These are phyloP conservation scores for Xylota segnis DNA, from an alignment of 2,888 invertebrate genomes.

Conservation along the genomic window DNA sequence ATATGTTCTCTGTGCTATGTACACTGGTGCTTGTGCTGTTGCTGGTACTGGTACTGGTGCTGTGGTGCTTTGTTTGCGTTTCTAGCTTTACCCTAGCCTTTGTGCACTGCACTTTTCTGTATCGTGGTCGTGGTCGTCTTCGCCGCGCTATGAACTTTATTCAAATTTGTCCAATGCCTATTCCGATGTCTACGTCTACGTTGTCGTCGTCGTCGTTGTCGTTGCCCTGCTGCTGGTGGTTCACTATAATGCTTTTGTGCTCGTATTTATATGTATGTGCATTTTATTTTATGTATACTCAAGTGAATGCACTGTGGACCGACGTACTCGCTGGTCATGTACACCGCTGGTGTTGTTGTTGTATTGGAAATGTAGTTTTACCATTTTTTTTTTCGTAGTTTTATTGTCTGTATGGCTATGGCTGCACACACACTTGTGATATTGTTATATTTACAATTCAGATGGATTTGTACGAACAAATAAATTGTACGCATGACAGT, in stretches of 20 bases:
- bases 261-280: constrained; percentile 60
- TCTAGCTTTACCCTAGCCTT: constrained; percentile 45
- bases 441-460: constrained; percentile 62
- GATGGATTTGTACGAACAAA: constrained; percentile 39
- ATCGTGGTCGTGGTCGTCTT: constrained; percentile 72
- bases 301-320: constrained; percentile 73
- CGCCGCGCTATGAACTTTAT: constrained; percentile 72
- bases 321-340: constrained; percentile 59
- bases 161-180: constrained; percentile 70
- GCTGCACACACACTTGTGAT: constrained; percentile 55
- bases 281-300: constrained; percentile 61
- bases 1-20: constrained; percentile 1
- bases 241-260: constrained; percentile 63
- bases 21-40: background rate
- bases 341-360: constrained; percentile 29
- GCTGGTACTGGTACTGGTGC: background rate
- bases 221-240: constrained; percentile 36
- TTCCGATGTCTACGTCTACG: constrained; percentile 7
- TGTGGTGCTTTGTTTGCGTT: constrained; percentile 13
- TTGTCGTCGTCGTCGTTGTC: constrained; percentile 25
- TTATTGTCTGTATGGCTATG: constrained; percentile 55
- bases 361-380: constrained; percentile 56
- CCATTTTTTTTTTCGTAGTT: constrained; percentile 39
- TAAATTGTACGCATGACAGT: constrained; percentile 67
- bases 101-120: constrained; percentile 53